Base-by-base conservation (phyloP, 2,113 vertebrate genomes). In the Clarias gariepinus region DNA sequence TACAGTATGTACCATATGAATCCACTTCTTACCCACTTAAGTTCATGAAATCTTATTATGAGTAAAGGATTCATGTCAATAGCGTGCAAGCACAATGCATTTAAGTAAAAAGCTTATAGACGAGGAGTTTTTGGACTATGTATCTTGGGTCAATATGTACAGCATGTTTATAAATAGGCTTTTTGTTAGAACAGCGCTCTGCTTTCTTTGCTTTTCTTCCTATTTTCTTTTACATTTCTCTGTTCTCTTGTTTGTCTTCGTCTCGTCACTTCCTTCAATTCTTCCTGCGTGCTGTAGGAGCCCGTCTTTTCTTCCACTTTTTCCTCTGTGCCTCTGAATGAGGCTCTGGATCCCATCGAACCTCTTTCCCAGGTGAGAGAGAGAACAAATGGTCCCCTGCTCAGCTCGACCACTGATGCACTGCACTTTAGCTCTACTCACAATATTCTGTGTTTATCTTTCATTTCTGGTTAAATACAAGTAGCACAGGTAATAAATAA, bases 351-450 rank as follows among this genome's bases (percentile, higher is more conserved):
- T 64, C 86, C 81, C 9, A 90, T 90, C 71, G 91, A 89, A 12
- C 85, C 88, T 23, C 81, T 71, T n/a, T 81, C 86, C 60, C 92
- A 95, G 94, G 94, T 94, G 2, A 25, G 93, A 90, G 92, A 85
- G 47, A 63, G 1, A 25, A 47, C 6, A 11, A 53, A 55, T 8
- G 36, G 19, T 18, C n/a, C 15, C 6, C 25, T 60, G 18, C 64
- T 81, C 53, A 71, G 18, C 28, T 30, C 11, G 41, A 3, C 23
- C 2, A 4, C n/a, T 18, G 23, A 61, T 25, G 21, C 53, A 21
- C 69, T 64, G 10, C 25, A 30, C 11, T 11, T 0, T 23, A 55
- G 16, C n/a, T 69, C 3, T 68, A 0, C 7, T 11, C 9, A 66
- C 55, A 18, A 61, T 47, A n/a, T 13, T 60, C 66, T 57, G 5